Evolutionary conservation across 2,797 vertebrate genomes (phyloP).

Genomic region (Gypaetus barbatus): DNA sequence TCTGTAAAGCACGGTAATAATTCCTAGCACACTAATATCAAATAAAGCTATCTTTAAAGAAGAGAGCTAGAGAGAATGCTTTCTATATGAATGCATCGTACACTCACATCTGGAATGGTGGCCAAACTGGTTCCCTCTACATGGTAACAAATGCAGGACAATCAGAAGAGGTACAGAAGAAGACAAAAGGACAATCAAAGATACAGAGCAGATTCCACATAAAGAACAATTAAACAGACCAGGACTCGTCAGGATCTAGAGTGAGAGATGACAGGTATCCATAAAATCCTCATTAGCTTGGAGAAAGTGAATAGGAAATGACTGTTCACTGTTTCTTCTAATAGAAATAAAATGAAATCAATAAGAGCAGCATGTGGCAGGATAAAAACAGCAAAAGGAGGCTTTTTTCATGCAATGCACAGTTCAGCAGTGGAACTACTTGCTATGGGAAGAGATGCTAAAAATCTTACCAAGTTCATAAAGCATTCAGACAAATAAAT

Average conservation of each 20-base stretch:
- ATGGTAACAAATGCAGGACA: not conserved
- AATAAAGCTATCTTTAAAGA: not conserved
- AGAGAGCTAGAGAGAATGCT: not conserved
- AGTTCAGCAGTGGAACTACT: not conserved
- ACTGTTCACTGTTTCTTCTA: slow-evolving; percentile 12
- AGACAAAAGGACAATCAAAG: not conserved
- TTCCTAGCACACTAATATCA: not conserved
- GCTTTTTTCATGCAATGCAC: not conserved
- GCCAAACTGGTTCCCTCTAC: not conserved
- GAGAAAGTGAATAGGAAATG: not conserved
- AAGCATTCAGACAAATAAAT: not conserved
- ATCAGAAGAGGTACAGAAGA: not conserved
- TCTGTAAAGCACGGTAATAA: not conserved
- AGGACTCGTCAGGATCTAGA: not conserved
- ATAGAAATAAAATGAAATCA: slow-evolving; percentile 17
- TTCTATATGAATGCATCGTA: not conserved
- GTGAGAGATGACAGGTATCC: not conserved
- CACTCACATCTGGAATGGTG: not conserved
- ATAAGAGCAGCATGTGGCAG: not conserved
- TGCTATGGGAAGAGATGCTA: not conserved
- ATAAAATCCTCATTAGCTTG: slow-evolving; percentile 8
- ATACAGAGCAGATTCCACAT: not conserved
- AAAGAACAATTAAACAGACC: not conserved
- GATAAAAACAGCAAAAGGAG: not conserved
- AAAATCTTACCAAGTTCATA: not conserved